Evolutionary conservation across 2,888 invertebrate species (phyloP), one percentile per base, ranked within the genome.

Genomic region (Saturnia japonica): DNA sequence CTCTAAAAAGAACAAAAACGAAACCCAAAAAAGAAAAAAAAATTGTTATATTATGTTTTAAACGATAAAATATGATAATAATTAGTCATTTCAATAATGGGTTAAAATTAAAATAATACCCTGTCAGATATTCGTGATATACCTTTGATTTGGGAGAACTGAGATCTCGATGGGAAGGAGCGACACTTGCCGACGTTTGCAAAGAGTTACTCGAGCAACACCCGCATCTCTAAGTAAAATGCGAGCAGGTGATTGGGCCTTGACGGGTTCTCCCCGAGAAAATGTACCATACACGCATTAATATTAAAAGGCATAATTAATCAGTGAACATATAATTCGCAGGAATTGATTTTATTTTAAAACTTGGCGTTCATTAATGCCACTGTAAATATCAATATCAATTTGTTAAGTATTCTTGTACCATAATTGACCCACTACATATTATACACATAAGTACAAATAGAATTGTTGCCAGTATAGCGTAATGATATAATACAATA

Each of bases 381-480:
- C 28, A 25, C 14, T 60, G 25, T 57, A 14, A 60, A 60, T 14
- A 60, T 28, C 25, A 60, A 60, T 14, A 60, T 28, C 25, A 14
- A n/a, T 54, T 62, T 57, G 57, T 28, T 57, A 57, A 62, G 19
- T 40, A 40, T 64, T 64, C 40, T 40, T 64, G 40, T 64, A 40
- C 40, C 0, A 40, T 60, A 60, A 74, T 77, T 73, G 60, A 77
- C 76, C 74, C 78, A 79, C 76, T 76, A 72, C 60, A 69, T 70
- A 68, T 67, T 70, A 77, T 70, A 80, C 74, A 82, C 82, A 85
- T 83, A 79, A 88, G 88, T 88, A 88, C 89, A 89, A 89, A 89
- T 84, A 85, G 77, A 76, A 84, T 80, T 88, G 86, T 88, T 87
- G 88, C 88, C 88, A 86, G 81, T 78, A 76, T 86, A 88, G 43